Percentiles rank a stretch among this genome's conserved stretches.
Evolutionary conservation across 2,797 vertebrate genomes (phyloP).

Genomic region (Ispidina picta): DNA sequence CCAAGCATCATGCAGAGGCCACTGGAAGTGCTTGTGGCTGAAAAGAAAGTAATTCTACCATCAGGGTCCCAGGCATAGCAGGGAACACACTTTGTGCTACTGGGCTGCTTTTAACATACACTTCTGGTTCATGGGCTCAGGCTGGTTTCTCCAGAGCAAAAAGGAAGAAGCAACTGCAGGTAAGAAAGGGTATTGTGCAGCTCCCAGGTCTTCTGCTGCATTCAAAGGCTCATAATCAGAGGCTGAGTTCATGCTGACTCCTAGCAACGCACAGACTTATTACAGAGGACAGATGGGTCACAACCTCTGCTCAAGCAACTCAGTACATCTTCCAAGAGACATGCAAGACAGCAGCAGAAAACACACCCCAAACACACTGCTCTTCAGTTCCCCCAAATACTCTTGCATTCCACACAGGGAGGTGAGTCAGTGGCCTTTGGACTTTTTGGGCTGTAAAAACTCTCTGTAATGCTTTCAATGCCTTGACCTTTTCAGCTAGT

Average conservation of each 20-base stretch:
- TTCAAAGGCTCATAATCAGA: background rate
- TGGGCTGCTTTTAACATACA: background rate
- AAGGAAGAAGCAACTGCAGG: background rate
- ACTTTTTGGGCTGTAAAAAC: background rate
- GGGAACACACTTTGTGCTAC: background rate
- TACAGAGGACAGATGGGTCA: background rate
- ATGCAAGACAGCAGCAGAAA: background rate
- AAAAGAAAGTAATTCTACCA: background rate
- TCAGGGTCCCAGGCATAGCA: background rate
- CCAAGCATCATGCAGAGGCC: background rate
- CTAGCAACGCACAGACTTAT: background rate
- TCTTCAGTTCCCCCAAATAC: background rate
- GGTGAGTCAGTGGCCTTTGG: background rate
- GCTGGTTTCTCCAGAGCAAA: background rate
- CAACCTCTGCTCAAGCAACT: background rate
- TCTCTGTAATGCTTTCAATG: background rate
- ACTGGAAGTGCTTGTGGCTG: background rate
- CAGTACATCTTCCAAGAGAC: background rate
- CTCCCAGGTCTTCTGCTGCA: background rate
- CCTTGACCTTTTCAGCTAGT: background rate
- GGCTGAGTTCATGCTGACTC: background rate
- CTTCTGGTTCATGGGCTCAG: background rate
- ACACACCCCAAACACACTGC: background rate
- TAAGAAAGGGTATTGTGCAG: background rate
- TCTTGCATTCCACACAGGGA: background rate